Evolutionary conservation across 2,797 vertebrate species (phyloP).

Genomic region (Eulemur coronatus): DNA sequence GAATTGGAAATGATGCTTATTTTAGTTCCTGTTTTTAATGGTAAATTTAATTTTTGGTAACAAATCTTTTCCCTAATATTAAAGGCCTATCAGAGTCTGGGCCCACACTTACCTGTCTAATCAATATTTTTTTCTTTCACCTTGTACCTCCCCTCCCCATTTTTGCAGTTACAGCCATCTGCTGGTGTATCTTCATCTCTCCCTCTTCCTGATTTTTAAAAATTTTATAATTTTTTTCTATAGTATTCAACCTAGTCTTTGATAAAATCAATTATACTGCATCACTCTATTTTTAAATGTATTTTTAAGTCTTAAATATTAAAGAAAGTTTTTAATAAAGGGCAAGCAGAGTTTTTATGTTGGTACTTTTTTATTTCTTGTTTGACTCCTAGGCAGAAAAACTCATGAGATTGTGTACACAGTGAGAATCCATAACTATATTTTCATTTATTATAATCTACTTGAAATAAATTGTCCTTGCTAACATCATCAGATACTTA

Average conservation of each 20-base stretch:
- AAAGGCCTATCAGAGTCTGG: neutral
- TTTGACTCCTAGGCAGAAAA: neutral
- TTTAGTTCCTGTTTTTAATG: neutral
- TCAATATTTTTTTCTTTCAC: too few relatives aligned
- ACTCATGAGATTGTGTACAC: neutral
- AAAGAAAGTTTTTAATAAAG: neutral
- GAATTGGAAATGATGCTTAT: neutral
- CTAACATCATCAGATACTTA: neutral
- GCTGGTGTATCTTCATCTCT: neutral
- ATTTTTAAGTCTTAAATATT: neutral
- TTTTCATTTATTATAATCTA: neutral
- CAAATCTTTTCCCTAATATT: neutral
- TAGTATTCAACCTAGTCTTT: neutral
- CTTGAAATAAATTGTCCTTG: neutral
- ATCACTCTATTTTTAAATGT: neutral
- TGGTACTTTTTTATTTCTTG: neutral
- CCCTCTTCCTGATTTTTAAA: neutral
- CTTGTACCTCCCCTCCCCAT: accelerated
- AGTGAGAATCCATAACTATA: neutral
- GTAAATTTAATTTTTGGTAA: neutral
- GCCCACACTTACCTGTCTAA: too few relatives aligned
- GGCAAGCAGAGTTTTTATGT: neutral
- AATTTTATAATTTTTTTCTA: neutral
- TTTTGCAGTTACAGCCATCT: neutral
- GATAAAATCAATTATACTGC: neutral